phyloP scores from a whole-genome alignment of 1,140 invertebrate genomes.

The Carcinoscorpius rotundicauda region DNA sequence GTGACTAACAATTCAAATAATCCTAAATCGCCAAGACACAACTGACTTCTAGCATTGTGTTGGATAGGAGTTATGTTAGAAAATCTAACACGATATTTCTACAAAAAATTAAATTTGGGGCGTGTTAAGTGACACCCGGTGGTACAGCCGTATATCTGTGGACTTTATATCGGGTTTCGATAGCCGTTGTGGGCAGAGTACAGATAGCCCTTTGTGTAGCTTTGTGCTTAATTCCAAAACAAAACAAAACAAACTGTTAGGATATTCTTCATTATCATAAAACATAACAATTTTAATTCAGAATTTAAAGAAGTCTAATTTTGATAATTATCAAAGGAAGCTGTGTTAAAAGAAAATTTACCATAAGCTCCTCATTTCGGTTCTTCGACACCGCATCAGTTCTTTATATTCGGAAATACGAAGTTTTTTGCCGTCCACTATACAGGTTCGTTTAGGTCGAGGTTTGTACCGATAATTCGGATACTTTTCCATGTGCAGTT shows the following conservation, averaged over 20 bases:
- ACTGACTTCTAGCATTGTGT: too few relatives aligned
- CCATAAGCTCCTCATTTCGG: slow-evolving; percentile 27
- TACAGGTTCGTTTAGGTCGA: slow-evolving; percentile 45
- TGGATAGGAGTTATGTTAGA: too few relatives aligned
- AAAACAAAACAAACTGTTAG: neutral
- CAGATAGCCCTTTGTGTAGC: neutral
- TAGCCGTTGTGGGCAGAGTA: neutral
- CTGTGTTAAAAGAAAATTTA: slow-evolving; percentile 8
- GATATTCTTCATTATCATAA: neutral
- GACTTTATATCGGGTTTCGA: neutral
- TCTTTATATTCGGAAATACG: slow-evolving; percentile 31
- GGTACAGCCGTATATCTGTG: too few relatives aligned
- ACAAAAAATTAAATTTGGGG: too few relatives aligned
- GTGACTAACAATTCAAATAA: too few relatives aligned
- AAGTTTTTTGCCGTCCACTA: slow-evolving; percentile 47
- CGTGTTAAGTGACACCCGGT: too few relatives aligned
- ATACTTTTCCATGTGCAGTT: slow-evolving; percentile 48
- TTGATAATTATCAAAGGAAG: neutral
- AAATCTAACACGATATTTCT: too few relatives aligned
- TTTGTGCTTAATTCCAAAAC: neutral
- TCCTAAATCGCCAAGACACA: too few relatives aligned
- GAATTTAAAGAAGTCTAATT: neutral
- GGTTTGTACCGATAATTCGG: slow-evolving; percentile 43
- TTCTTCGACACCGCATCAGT: slow-evolving; percentile 25
- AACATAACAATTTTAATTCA: neutral